These are phyloP conservation scores for Thymelicus lineola DNA, from an alignment of 2,888 invertebrate genomes.

Conservation along the genomic window DNA sequence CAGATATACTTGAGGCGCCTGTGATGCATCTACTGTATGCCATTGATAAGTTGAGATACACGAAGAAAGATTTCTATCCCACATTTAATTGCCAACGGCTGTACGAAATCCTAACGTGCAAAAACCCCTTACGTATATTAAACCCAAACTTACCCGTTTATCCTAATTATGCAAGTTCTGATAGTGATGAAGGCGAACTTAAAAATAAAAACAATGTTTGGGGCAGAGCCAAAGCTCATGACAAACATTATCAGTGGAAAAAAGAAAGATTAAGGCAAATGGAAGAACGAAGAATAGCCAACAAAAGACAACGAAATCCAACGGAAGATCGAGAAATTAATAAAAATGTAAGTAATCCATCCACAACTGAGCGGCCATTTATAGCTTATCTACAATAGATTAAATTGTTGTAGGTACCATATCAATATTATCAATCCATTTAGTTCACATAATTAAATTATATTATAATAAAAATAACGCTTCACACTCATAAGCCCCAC, in stretches of 20 bases:
- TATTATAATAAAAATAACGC: too few species aligned
- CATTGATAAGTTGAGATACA: constrained; percentile 88
- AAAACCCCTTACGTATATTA: constrained; percentile 78
- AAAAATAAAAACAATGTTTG: constrained; percentile 68
- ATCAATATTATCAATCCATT: not conserved
- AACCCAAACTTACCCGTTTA: constrained; percentile 72
- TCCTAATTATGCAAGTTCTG: constrained; percentile 62
- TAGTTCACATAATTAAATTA: not conserved
- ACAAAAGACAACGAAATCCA: constrained; percentile 63
- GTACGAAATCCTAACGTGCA: constrained; percentile 84
- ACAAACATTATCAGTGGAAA: constrained; percentile 81
- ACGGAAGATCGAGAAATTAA: constrained; percentile 79
- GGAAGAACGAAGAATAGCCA: constrained; percentile 66
- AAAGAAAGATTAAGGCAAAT: constrained; percentile 66
- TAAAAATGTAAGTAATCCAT: constrained; percentile 75
- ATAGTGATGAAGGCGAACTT: constrained; percentile 73
- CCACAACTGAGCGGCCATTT: constrained; percentile 12
- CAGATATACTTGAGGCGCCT: constrained; percentile 89
- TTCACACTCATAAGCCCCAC: too few species aligned
- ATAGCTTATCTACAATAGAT: constrained; percentile 7
- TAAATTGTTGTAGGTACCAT: not conserved
- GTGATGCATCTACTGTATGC: constrained; percentile 89
- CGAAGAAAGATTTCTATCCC: constrained; percentile 87
- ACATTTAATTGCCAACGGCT: constrained; percentile 85
- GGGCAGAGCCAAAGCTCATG: constrained; percentile 78